Evolutionary conservation across 1,140 invertebrate species (phyloP), one percentile per base, ranked within the genome.

Genomic region (Apis dorsata): DNA sequence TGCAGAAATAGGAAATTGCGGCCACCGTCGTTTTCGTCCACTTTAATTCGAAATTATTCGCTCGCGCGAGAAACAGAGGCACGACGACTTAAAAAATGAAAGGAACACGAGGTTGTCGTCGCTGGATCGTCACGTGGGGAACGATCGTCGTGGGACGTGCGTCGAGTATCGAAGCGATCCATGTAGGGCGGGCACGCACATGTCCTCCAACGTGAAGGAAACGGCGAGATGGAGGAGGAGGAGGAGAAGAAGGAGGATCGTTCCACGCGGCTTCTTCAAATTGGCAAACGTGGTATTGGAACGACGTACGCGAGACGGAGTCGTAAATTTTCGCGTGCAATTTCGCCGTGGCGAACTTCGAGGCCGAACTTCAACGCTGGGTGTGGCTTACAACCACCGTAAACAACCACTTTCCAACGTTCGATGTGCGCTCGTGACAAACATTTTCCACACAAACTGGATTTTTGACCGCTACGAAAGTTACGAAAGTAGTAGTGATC

Each of bases 81-180:
- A 21, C 59, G 28, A 10, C 21, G 34, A 44, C 5, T 44, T 73
- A 44, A 51, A 49, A 80, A 59, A 81, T 59, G 34, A 44, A 81
- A 7, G 0, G 51, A 44, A 28, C 60, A 21, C 71, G 28, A 12
- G 9, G 15, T 79, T 80, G 81, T 87, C 72, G 75, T 44, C 60
- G 69, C 53, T 34, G 60, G n/a, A 70, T 68, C 62, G 85, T 81
- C 74, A 24, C 24, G 66, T 71, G 28, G 69, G 53, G 62, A 87
- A 86, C 85, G 82, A 87, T 88, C 86, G 85, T 70, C 72, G 15
- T 28, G 69, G 63, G 73, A 86, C 86, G 86, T 88, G 86, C 74
- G 73, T 65, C 62, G 86, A 74, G 86, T 88, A 44, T 60, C 59
- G 70, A 65, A 73, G 49, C 57, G 76, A 80, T 72, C 51, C 85